phyloP scores from a whole-genome alignment of 2,113 vertebrate genomes.

The Spilogale gracilis region DNA sequence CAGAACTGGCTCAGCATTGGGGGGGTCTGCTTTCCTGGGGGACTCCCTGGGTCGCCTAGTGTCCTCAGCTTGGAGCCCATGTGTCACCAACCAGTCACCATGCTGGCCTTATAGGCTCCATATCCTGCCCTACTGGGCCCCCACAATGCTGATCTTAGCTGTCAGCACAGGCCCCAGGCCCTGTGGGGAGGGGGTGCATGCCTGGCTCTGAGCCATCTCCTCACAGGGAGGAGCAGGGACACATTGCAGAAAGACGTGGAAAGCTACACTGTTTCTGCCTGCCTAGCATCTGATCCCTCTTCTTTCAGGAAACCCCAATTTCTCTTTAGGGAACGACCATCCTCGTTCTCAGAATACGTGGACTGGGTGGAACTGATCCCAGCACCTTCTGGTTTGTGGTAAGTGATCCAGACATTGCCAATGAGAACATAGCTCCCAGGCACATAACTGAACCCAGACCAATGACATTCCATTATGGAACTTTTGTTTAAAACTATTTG shows the following conservation, averaged over 20 bases:
- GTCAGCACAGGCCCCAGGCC: not conserved
- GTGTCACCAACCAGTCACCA: constrained; percentile 8
- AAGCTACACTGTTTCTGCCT: not conserved
- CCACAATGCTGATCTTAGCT: not conserved
- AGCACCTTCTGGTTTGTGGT: not conserved
- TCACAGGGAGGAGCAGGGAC: not conserved
- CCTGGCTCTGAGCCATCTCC: not conserved
- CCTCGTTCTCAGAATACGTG: not conserved
- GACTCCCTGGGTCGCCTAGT: not conserved
- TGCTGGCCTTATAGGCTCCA: constrained; percentile 26
- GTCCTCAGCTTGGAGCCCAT: constrained; percentile 28
- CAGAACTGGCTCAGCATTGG: not conserved
- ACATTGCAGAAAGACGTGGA: rapidly evolving
- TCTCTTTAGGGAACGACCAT: not conserved
- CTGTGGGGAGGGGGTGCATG: rapidly evolving
- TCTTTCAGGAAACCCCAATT: not conserved
- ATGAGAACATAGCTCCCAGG: not conserved
- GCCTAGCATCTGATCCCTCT: not conserved
- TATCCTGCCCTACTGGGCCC: not conserved
- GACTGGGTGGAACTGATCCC: not conserved
- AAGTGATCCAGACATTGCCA: not conserved
- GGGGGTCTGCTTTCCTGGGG: constrained; percentile 21
- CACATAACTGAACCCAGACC: not conserved
- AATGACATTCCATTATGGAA: not conserved
- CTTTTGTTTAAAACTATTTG: not conserved